Percentiles rank a stretch among this genome's conserved stretches.
Conservation (phyloP, 2,888 invertebrate species). For the Helleia helle region DNA sequence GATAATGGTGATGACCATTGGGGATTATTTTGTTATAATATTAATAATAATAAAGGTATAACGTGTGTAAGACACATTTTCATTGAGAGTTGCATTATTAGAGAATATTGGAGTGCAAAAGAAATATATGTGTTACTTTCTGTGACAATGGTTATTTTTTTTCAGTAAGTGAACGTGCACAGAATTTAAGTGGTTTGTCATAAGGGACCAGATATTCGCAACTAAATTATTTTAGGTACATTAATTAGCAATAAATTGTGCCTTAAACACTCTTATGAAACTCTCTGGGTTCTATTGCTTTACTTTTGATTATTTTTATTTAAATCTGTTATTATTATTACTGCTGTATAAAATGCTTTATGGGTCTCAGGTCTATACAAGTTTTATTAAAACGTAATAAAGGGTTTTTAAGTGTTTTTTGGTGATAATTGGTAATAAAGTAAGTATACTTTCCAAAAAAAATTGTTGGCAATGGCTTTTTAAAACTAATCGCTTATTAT, state of each 20-base stretch:
- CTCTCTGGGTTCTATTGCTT: not conserved
- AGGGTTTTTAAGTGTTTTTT: not conserved
- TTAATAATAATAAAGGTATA: too few species aligned
- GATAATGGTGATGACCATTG: too few species aligned
- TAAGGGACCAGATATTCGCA: not conserved
- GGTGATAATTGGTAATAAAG: not conserved
- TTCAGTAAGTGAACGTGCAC: not conserved
- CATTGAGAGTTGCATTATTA: too few species aligned
- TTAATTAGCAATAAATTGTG: not conserved
- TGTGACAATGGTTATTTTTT: not conserved
- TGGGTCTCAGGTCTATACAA: not conserved
- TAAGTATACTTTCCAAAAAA: conserved; percentile 4
- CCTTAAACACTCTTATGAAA: not conserved
- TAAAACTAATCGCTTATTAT: conserved; percentile 4
- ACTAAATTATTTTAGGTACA: not conserved
- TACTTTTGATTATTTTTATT: not conserved
- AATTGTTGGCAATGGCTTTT: conserved; percentile 1
- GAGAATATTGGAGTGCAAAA: not conserved
- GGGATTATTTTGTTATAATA: too few species aligned
- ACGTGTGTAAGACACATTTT: too few species aligned
- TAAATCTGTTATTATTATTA: not conserved
- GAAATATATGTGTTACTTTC: not conserved
- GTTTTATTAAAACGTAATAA: not conserved
- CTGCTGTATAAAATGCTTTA: conserved; percentile 1
- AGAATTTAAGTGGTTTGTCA: not conserved